These are phyloP conservation scores for Diceros bicornis DNA, from an alignment of 2,797 vertebrate species.

Conservation along the genomic window DNA sequence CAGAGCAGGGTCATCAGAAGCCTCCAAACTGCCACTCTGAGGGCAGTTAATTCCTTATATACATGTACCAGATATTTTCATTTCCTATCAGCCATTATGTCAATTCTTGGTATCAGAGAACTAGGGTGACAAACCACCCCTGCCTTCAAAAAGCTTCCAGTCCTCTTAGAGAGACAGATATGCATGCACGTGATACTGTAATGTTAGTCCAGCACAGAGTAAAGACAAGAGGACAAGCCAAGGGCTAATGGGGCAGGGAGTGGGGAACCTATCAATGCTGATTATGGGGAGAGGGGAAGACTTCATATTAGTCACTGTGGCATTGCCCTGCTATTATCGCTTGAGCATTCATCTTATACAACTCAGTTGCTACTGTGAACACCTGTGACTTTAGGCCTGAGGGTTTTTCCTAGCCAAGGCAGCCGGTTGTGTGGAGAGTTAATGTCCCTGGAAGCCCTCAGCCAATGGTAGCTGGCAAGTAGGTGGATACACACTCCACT, in stretches of 20 bases:
- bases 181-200: fast-evolving
- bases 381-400: not conserved
- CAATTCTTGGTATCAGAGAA: not conserved
- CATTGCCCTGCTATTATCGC: not conserved
- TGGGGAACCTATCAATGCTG: not conserved
- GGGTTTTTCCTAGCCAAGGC: not conserved
- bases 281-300: not conserved
- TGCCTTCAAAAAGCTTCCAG: slow-evolving; percentile 57
- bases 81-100: not conserved
- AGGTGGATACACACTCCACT: not conserved
- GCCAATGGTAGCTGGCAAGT: not conserved
- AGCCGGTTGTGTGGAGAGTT: not conserved
- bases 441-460: slow-evolving; percentile 31
- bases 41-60: not conserved
- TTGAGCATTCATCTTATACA: not conserved
- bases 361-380: not conserved
- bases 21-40: not conserved
- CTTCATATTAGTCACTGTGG: not conserved
- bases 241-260: not conserved
- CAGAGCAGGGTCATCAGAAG: slow-evolving; percentile 25
- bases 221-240: not conserved
- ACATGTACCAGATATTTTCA: not conserved
- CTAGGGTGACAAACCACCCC: not conserved
- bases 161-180: not conserved
- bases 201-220: not conserved